Base-by-base conservation (phyloP, 1,140 invertebrate species). In the Triops longicaudatus region DNA sequence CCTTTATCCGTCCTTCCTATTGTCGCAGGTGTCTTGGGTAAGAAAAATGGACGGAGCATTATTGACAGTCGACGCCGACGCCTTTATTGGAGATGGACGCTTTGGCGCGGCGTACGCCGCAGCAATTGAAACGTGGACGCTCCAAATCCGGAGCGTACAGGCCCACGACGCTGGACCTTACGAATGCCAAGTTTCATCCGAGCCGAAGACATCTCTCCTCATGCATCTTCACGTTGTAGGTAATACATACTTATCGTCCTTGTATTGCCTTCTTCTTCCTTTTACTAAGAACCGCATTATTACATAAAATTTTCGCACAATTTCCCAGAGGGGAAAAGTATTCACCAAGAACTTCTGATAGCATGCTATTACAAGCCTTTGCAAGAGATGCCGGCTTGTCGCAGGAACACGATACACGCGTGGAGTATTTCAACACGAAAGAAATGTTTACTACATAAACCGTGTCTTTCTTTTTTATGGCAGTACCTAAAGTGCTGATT, bases 121-220 rank as follows among this genome's bases (percentile, higher is more conserved):
- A 6, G 79, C 80, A 37, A 89, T 90, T 1, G 92, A 95, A 83
- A 94, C 93, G 79, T 97, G 94, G 94, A 95, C 93, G 10, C 87
- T 97, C 73, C 91, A 94, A 85, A 88, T 90, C 78, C 87, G 87
- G 79, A 89, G 89, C 82, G 90, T 92, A 22, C 91, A 93, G 84
- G 87, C 90, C 73, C 88, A 91, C 76, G 94, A 97, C 85, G 92
- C 92, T 77, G 95, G 95, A 42, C 88, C 93, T 81, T 97, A 97
- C 86, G 95, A 97, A 87, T 96, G 94, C 83, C 94, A 96, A 88
- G 92, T 96, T 81, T 93, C 92, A 84, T 95, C 93, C 78, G 92
- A 94, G 83, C 93, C 93, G 79, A 96, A 95, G 87, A 93, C 94
- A 88, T 95, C 93, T 83, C 92, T 93, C 84, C 90, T 93, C 84